Base-by-base conservation (phyloP, 2,888 invertebrate species). In the Tetheella fluctuosa region DNA sequence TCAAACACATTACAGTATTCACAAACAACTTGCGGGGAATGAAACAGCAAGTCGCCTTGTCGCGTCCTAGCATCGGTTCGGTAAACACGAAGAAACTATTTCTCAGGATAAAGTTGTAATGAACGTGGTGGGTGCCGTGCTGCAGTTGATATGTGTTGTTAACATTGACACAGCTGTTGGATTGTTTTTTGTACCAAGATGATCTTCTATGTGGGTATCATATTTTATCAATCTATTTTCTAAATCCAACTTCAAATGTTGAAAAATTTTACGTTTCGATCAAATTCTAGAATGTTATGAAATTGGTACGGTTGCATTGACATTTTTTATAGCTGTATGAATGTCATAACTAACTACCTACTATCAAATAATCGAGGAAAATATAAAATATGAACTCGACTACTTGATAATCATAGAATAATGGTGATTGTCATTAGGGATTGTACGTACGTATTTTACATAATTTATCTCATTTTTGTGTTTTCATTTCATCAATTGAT, bases 1-100 rank as follows among this genome's bases (percentile, higher is more conserved):
- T 78, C 80, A 90, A 91, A 90, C 90, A 90, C 80, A 79, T 71
- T 73, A 71, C 71, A 81, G 81, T 84, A 86, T 88, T 87, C 86
- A 83, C 84, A 90, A 91, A 91, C 90, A 91, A 83, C 72, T 73
- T 73, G 72, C 72, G 70, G 69, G 74, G 76, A 77, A 75, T 76
- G 77, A 73, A 77, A 81, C 78, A 64, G 73, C 74, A 70, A 71
- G 78, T 71, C 68, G 70, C 70, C 64, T 75, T 77, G 76, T 79
- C 72, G 74, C 68, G 71, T 70, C 68, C 68, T 68, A 67, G 69
- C 73, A 69, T 60, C 75, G 70, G 72, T 67, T 77, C 74, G 74
- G 73, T 77, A 65, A 73, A 77, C 77, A 77, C 77, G 74, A 70
- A 48, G 48, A 68, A 65, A 65, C 63, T 64, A 71, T 74, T 71